These are phyloP conservation scores for Phyllostomus discolor DNA, from an alignment of 2,113 vertebrate species.

Conservation along the genomic window DNA sequence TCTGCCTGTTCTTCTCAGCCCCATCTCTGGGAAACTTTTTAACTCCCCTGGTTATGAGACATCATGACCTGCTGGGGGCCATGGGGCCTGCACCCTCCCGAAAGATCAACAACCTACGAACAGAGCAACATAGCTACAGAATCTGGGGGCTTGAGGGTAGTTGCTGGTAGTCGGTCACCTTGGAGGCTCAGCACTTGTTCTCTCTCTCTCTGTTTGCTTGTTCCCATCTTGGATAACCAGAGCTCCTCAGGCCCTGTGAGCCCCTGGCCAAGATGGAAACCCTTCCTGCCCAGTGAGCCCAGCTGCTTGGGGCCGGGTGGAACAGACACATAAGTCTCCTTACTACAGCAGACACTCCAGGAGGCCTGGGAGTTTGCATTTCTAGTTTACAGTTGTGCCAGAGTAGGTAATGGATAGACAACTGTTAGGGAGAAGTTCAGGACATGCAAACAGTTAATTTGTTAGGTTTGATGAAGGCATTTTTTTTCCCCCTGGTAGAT, in stretches of 20 bases:
- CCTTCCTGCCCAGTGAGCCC: not conserved
- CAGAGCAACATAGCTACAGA: no score
- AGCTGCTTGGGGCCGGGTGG: not conserved
- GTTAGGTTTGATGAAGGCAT: not conserved
- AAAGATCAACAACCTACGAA: not conserved
- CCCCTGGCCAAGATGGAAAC: not conserved
- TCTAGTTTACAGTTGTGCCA: not conserved
- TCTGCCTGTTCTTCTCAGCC: not conserved
- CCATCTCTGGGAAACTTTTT: not conserved
- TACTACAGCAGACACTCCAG: not conserved
- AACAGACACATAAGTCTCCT: not conserved
- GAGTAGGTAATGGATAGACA: not conserved
- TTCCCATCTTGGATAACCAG: not conserved
- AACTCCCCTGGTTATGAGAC: not conserved
- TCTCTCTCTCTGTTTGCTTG: not conserved
- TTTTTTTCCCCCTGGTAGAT: not conserved
- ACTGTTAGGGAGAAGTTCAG: not conserved
- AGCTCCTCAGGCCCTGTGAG: not conserved
- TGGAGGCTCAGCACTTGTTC: not conserved
- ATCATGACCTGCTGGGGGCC: not conserved
- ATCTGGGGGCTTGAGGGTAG: not conserved
- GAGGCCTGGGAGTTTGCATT: not conserved
- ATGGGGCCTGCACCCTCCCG: rapidly evolving
- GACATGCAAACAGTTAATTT: not conserved
- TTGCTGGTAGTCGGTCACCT: not conserved